phyloP scores from a whole-genome alignment of 2,888 invertebrate species.

The Trypoxylon attenuatum region DNA sequence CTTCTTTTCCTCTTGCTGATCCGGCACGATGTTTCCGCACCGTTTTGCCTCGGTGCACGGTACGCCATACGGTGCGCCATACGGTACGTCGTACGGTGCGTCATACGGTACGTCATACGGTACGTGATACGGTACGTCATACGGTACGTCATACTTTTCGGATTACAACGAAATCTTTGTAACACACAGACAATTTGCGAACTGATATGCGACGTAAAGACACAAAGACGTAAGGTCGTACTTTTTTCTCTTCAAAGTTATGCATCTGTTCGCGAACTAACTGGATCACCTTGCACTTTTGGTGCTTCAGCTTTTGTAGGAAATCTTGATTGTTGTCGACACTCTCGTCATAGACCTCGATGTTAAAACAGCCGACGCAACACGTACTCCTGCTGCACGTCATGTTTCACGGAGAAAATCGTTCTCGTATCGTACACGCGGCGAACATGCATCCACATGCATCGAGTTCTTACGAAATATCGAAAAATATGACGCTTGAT shows the following conservation, averaged over 20 bases:
- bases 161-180: not conserved
- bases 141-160: not conserved
- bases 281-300: conserved; percentile 60
- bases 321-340: conserved; percentile 47
- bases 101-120: no score
- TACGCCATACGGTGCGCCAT: no score
- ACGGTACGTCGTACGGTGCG: no score
- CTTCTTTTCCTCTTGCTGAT: no score
- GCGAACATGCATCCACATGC: no score
- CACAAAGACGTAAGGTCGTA: conserved; percentile 24
- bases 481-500: not conserved
- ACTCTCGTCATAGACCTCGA: conserved; percentile 4
- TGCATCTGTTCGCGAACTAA: conserved; percentile 59
- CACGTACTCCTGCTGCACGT: conserved; percentile 41
- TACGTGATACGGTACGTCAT: no score
- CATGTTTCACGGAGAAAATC: conserved; percentile 22
- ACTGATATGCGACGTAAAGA: no score
- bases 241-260: conserved; percentile 50
- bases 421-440: no score
- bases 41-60: no score
- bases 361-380: conserved; percentile 2
- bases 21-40: no score
- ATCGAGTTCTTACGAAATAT: not conserved
- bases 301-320: conserved; percentile 50
- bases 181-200: no score